Base-by-base conservation (phyloP, 2,797 vertebrate species). In the Garrulus glandarius region DNA sequence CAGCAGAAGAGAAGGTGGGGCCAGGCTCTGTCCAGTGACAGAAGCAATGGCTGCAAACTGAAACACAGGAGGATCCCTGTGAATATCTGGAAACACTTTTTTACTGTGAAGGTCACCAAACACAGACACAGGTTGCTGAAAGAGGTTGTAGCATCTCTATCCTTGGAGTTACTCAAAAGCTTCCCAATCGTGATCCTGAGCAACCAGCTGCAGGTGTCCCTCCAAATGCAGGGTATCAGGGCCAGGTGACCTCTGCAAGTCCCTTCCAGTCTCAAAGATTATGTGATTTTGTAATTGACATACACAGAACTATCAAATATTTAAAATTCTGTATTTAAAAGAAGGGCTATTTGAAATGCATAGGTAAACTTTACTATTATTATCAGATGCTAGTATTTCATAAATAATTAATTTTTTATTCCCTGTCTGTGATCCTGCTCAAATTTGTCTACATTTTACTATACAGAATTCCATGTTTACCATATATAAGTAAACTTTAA, bases 181-280 rank as follows among this genome's bases (percentile, higher is more conserved):
- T 1, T 3, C 9, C 21, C 57, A 47, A 8, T 44, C 4, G 1
- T 26, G 20, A 9, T 52, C 50, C 34, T 84, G 37, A 43, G 34
- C 17, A 56, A 10, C 12, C 3, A 7, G 17, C 15, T 65, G 3
- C 5, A 23, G 1, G 2, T 60, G 29, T 27, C 16, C 6, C 24
- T 80, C 36, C 7, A 2, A 50, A 56, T 67, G 20, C 15, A 67
- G 56, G 18, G 4, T 4, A 4, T 1, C 15, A 49, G 43, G 39
- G 68, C 19, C 22, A 72, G 19, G 6, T 64, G 41, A 70, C 8
- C 4, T 32, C n/a, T 52, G 43, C 22, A 63, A 21, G 19, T 64
- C 21, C 24, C 18, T 80, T 79, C 20, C 32, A 72, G 21, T 59
- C 32, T 87, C 63, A 59, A 6, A 27, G 61, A 32, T 57, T 71